Base-by-base conservation (phyloP, 92 coral and sea anemone genomes). In the Galaxea fascicularis region DNA sequence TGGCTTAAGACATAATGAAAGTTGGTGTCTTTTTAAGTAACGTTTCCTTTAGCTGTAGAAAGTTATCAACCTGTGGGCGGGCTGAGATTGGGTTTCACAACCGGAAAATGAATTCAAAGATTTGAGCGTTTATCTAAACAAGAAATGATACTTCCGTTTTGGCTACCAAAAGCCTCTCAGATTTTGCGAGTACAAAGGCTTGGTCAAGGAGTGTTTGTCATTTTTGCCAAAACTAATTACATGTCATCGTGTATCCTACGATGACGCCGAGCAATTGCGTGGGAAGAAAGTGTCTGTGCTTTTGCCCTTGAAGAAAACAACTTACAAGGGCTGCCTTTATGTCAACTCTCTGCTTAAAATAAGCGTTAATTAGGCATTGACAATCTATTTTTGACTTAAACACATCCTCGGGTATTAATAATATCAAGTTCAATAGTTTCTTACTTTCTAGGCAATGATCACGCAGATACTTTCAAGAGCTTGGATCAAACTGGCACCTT, bases 291-390 rank as follows among this genome's bases (percentile, higher is more conserved):
- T 20, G 11, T 22, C 47, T 46, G 44, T 39, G 11, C 31, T 22
- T 4, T 8, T 64, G 54, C 53, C 41, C 52, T 31, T 28, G 27
- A 63, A 26, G n/a, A 11, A 15, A n/a, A 15, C n/a, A 73, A n/a
- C 15, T 27, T 25, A 27, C 51, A 46, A 62, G 47, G 22, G 16
- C 47, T 5, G 53, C 26, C 18, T 39, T 45, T 64, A 24, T 64
- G n/a, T 28, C 27, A 78, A 76, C 31, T 63, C 26, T 0, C 72
- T 39, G 30, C 46, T 78, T 63, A 51, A 79, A 65, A 30, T 69
- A 52, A 63, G 75, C 28, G 84, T 52, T 66, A 79, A 79, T 79
- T 66, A 46, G 84, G 84, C 72, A 66, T 30, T 65, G 84, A 66
- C 74, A 79, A 51, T 65, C 65, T 79, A 66, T 29, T 66, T 66